Evolutionary conservation across 2,113 vertebrate genomes (phyloP), one percentile per base, ranked within the genome.

Genomic region (Nibea coibor): DNA sequence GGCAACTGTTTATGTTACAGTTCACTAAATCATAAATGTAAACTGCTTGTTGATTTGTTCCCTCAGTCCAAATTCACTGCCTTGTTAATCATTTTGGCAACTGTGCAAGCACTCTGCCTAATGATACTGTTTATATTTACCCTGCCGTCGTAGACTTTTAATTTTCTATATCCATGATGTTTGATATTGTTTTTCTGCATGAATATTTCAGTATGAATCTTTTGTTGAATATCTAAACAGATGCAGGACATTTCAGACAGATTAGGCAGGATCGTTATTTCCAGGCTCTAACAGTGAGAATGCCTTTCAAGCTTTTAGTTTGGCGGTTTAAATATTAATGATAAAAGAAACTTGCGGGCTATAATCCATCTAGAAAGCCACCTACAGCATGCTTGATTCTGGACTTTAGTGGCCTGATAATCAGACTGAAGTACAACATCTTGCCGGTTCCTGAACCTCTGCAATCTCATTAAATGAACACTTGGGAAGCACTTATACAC

Each of bases 401-500:
- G 58, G 42, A 56, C 28, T 78, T 83, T 5, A 82, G 64, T 57
- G 31, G 59, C 50, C 47, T 45, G 45, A 65, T 39, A 57, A 75
- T 80, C 64, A 82, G 48, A 51, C 20, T 62, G 28, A 75, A 70
- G 22, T 17, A 24, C 9, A 20, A 47, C 48, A 77, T 43, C 24
- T 1, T 65, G 5, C 3, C 28, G 54, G 17, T 47, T 5, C 22
- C 19, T 19, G 43, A n/a, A 16, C 8, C 20, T 51, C 61, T 61
- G 5, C 28, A 14, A 59, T 72, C 9, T 15, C 43, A 50, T 62
- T 39, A 39, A 53, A 62, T 51, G 20, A 59, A 8, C 47, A 22
- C 26, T 22, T 19, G 10, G 4, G 26, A 48, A 48, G 16, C 22
- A 57, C 5, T 39, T 39, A 39, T 39, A 39, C 35, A 57, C 14